Conservation (phyloP, 2,888 invertebrate species). For the Rotaria magnacalcarata region DNA sequence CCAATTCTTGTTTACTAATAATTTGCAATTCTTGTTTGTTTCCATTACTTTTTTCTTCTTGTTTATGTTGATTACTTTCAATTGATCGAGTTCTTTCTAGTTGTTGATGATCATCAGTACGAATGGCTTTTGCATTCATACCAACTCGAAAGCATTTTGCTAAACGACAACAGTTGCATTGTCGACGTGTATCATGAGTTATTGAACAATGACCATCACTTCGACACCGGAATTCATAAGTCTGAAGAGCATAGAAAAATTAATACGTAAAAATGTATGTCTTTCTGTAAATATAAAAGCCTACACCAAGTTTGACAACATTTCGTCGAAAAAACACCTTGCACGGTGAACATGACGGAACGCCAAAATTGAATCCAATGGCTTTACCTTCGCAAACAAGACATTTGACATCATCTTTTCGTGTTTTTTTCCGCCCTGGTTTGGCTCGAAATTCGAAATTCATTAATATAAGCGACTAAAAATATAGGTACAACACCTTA, state of each 20-base stretch:
- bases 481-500: too few species aligned
- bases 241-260: neutral
- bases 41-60: neutral
- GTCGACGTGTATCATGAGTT: neutral
- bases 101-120: neutral
- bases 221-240: neutral
- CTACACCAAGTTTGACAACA: neutral
- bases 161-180: constrained; percentile 5
- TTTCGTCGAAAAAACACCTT: neutral
- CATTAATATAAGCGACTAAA: too few species aligned
- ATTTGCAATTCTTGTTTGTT: too few species aligned
- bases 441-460: too few species aligned
- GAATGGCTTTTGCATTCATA: neutral
- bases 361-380: neutral
- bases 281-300: neutral
- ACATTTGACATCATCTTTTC: neutral
- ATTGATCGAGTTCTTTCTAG: neutral
- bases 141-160: neutral
- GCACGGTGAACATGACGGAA: neutral
- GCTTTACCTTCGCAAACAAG: neutral
- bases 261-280: neutral
- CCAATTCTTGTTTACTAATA: neutral
- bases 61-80: neutral
- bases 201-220: neutral
- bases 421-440: neutral